Evolutionary conservation across 1,140 invertebrate species (phyloP).

Genomic region (Zaprionus tsacasi): DNA sequence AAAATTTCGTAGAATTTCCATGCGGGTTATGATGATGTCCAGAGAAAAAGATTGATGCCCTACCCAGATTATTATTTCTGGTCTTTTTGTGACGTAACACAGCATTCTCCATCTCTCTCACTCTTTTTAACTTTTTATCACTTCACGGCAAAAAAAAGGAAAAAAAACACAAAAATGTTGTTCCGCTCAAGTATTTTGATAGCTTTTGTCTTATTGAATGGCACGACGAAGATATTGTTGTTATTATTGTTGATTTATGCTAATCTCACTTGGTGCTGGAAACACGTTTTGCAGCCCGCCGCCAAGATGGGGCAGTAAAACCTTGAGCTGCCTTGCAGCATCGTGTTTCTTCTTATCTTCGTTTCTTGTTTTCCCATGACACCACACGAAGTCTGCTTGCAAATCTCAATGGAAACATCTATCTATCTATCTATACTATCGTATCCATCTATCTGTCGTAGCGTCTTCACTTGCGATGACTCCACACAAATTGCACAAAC

Average conservation of each 20-base stretch:
- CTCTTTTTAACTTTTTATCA: slow-evolving; percentile 19
- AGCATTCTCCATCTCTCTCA: neutral
- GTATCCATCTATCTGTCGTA: neutral
- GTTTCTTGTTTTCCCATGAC: slow-evolving; percentile 55
- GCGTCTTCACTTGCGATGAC: slow-evolving; percentile 43
- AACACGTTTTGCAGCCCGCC: slow-evolving; percentile 40
- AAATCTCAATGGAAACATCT: slow-evolving; percentile 36
- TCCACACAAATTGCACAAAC: slow-evolving; percentile 22
- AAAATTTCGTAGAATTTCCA: slow-evolving; percentile 13
- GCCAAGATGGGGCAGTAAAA: slow-evolving; percentile 13
- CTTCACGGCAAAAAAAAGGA: neutral
- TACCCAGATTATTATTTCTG: slow-evolving; percentile 15
- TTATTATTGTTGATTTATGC: slow-evolving; percentile 36
- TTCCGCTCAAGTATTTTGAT: slow-evolving; percentile 46
- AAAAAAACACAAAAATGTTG: slow-evolving; percentile 32
- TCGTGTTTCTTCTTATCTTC: neutral
- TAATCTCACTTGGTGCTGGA: slow-evolving; percentile 30
- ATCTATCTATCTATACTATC: neutral
- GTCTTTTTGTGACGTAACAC: slow-evolving; percentile 21
- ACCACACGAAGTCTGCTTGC: slow-evolving; percentile 15
- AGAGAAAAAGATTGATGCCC: slow-evolving; percentile 13
- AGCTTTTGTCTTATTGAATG: slow-evolving; percentile 53
- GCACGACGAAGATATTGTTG: slow-evolving; percentile 30
- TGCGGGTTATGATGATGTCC: slow-evolving; percentile 30
- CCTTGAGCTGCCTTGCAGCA: slow-evolving; percentile 50